phyloP scores from a whole-genome alignment of 2,797 vertebrate genomes.

The Heterohyrax brucei region DNA sequence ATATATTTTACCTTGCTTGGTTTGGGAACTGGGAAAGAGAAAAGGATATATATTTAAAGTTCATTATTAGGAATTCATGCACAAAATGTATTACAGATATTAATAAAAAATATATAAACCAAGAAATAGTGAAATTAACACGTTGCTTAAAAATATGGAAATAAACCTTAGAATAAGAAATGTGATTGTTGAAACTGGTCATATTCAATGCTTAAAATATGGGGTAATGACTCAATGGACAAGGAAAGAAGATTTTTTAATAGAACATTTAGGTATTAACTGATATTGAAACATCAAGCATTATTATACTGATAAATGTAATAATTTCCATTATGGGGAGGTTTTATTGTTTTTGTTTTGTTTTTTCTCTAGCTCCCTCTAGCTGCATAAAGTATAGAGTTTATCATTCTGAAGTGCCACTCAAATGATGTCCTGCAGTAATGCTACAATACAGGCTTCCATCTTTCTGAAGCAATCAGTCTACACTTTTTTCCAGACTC shows the following conservation, averaged over 20 bases:
- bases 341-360: neutral
- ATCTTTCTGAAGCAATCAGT: neutral
- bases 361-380: neutral
- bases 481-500: neutral
- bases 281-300: neutral
- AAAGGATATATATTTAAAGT: neutral
- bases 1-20: neutral
- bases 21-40: neutral
- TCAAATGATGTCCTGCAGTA: neutral
- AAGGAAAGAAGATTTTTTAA: neutral
- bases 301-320: neutral
- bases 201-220: neutral
- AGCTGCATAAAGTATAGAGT: neutral
- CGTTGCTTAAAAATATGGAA: neutral
- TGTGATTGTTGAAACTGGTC: neutral
- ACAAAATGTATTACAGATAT: neutral
- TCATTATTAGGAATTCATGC: neutral
- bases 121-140: neutral
- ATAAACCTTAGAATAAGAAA: neutral
- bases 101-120: neutral
- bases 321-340: neutral
- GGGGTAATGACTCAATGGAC: accelerated
- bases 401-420: neutral
- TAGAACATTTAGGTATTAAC: neutral
- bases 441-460: neutral